Base-by-base conservation (phyloP, 2,888 invertebrate species). In the Lepidonotus clava region DNA sequence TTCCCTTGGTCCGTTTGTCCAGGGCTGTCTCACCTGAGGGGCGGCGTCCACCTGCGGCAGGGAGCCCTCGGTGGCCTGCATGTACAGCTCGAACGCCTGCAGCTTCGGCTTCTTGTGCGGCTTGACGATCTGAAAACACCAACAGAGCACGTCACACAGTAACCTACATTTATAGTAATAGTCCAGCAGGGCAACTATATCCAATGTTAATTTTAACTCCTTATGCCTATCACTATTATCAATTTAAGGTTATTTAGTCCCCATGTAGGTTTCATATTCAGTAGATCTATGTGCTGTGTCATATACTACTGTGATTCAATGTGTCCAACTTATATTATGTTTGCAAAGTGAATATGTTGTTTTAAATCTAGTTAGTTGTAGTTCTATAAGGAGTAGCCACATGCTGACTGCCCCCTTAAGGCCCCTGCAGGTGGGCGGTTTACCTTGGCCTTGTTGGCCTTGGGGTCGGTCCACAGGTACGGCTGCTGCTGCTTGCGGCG, bases 401-500 rank as follows among this genome's bases (percentile, higher is more conserved):
- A 32, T 61, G 2, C 24, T 2, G 24, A 61, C 93, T 92, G 92
- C 91, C 21, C 90, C 86, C 86, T 91, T 91, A 40, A 92, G 92
- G 34, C 88, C 88, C 84, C 91, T 89, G 1, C 91, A 90, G 53
- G 91, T 91, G 0, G 88, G 87, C 90, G 51, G 11, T 18, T 21
- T 71, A 92, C 93, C 92, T 92, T 91, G n/a, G 90, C 86, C 86
- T 91, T 91, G 40, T 93, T 92, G 34, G 88, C 88, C 84, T 91
- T 89, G 1, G 91, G 90, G 53, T 92, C 92, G 0, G 88, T 87
- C 90, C 90, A 93, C 21, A 93, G 88, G 38, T 92, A 88, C 14
- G 93, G 93, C 77, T 92, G 92, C 85, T 90, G 90, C 84, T 92
- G 89, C 87, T 91, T 93, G 28, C 92, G 89, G 77, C 90, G 90